Percentiles rank a stretch among this genome's conserved stretches.
phyloP scores from a whole-genome alignment of 2,888 invertebrate genomes.

The Amphipyra berbera region DNA sequence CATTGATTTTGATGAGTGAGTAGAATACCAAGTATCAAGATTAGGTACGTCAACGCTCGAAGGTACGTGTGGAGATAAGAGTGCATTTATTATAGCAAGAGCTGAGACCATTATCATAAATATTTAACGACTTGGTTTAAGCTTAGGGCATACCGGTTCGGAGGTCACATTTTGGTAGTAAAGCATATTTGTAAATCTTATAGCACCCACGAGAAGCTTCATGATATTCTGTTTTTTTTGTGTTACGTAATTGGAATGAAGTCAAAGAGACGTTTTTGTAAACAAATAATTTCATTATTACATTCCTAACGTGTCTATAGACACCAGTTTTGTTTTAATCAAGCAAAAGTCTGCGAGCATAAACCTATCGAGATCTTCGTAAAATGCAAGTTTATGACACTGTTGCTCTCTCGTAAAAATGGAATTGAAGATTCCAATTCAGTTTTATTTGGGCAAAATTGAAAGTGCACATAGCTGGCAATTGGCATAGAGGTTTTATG shows the following conservation, averaged over 20 bases:
- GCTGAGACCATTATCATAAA: background rate
- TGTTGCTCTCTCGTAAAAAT: constrained; percentile 28
- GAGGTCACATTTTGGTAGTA: no score
- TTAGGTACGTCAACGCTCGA: background rate
- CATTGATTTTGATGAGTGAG: constrained; percentile 43
- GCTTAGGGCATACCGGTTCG: background rate
- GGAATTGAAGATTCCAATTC: constrained; percentile 34
- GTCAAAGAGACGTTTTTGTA: no score
- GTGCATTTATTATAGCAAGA: constrained; percentile 8
- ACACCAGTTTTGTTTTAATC: constrained; percentile 31
- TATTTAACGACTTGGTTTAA: constrained; percentile 4
- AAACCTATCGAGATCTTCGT: constrained; percentile 14
- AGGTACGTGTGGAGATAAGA: background rate
- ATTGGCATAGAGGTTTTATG: background rate
- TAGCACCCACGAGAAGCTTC: no score
- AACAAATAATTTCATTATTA: background rate
- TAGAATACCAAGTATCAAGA: constrained; percentile 29
- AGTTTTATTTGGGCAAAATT: constrained; percentile 24
- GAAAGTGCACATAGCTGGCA: constrained; percentile 1
- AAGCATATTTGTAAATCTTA: no score
- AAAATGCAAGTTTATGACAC: constrained; percentile 26
- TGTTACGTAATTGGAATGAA: no score
- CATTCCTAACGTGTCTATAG: background rate
- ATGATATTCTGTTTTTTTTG: no score
- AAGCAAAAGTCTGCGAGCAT: constrained; percentile 16